These are phyloP conservation scores for Leuctra nigra DNA, from an alignment of 2,888 invertebrate species.

Conservation along the genomic window DNA sequence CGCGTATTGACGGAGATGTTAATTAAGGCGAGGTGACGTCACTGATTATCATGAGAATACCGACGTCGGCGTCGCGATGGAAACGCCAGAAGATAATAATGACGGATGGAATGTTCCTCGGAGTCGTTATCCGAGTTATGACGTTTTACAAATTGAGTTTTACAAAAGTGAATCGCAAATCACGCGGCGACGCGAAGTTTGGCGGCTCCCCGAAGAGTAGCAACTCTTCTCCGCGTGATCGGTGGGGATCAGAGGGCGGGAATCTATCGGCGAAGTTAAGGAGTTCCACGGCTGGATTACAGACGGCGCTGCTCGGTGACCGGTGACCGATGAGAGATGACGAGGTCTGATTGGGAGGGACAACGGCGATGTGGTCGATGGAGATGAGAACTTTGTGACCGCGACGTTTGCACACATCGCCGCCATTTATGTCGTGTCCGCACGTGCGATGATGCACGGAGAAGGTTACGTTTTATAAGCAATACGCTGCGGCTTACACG, in stretches of 20 bases:
- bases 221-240: too few species aligned
- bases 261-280: background rate
- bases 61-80: background rate
- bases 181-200: too few species aligned
- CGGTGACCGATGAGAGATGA: too few species aligned
- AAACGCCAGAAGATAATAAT: background rate
- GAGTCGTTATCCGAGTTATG: background rate
- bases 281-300: background rate
- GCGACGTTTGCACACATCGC: background rate
- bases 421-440: background rate
- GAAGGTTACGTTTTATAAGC: too few species aligned
- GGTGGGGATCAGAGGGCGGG: background rate
- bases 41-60: background rate
- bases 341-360: background rate
- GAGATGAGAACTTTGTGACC: background rate
- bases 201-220: too few species aligned
- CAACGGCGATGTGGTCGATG: background rate
- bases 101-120: background rate
- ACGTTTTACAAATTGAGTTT: slow-evolving; percentile 5
- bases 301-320: background rate
- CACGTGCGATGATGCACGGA: too few species aligned
- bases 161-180: too few species aligned
- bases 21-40: too few species aligned
- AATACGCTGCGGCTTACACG: too few species aligned
- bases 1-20: too few species aligned